A percentile compares a stretch with the other conserved stretches of the same genome.
phyloP scores from a whole-genome alignment of 2,113 vertebrate genomes.

The Harpagus bidentatus region DNA sequence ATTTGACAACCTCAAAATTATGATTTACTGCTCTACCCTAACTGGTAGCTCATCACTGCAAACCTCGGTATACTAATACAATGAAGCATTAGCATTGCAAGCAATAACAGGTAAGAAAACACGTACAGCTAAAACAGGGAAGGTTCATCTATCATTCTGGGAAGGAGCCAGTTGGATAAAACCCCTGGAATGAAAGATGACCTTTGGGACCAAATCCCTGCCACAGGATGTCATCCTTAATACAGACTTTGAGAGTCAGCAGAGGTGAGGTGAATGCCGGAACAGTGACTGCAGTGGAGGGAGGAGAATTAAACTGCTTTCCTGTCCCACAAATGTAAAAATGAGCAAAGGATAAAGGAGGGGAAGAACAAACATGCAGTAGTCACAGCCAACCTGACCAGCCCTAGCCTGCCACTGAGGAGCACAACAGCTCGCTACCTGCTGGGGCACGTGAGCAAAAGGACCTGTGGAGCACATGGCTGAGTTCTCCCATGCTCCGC shows the following conservation, averaged over 20 bases:
- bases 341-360: background rate
- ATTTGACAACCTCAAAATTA: background rate
- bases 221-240: background rate
- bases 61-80: background rate
- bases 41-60: background rate
- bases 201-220: background rate
- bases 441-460: background rate
- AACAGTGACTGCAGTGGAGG: background rate
- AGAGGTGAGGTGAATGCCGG: background rate
- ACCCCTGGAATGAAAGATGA: background rate
- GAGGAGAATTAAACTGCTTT: background rate
- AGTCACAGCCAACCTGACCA: background rate
- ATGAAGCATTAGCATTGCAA: background rate
- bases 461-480: fast-evolving
- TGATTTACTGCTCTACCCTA: background rate
- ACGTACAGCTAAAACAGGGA: background rate
- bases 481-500: fast-evolving
- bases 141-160: background rate
- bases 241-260: background rate
- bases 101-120: background rate
- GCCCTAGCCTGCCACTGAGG: background rate
- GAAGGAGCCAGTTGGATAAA: background rate
- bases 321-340: background rate
- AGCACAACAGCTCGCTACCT: background rate
- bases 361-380: background rate